Percentiles rank a stretch among this genome's conserved stretches.
phyloP scores from a whole-genome alignment of 1,140 invertebrate species.

The Periplaneta americana region DNA sequence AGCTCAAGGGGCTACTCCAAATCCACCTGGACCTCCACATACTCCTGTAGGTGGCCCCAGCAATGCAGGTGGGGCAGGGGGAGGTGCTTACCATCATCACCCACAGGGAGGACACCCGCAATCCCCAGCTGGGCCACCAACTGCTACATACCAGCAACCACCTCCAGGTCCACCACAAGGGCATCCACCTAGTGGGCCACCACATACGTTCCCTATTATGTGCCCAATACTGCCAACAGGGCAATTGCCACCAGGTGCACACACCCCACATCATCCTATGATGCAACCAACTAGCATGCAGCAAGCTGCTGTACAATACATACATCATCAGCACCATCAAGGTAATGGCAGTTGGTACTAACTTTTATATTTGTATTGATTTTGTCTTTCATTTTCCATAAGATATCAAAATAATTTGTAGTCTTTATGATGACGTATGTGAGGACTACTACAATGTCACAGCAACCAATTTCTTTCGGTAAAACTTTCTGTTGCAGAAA shows the following conservation, averaged over 20 bases:
- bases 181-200: neutral
- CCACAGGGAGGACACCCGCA: conserved; percentile 12
- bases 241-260: conserved; percentile 10
- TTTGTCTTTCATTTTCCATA: no score
- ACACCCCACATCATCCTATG: conserved; percentile 12
- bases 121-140: neutral
- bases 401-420: no score
- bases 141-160: conserved; percentile 4
- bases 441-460: no score
- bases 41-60: conserved; percentile 29
- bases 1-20: conserved; percentile 37
- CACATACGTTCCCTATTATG: conserved; percentile 17
- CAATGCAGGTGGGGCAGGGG: conserved; percentile 31
- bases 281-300: conserved; percentile 8
- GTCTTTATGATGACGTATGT: no score
- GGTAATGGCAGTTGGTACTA: neutral
- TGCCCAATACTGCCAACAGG: conserved; percentile 11
- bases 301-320: conserved; percentile 15
- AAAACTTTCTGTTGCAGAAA: no score
- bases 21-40: conserved; percentile 42
- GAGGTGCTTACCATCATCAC: conserved; percentile 24
- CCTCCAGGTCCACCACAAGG: conserved; percentile 9
- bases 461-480: no score
- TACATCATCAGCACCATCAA: conserved; percentile 15
- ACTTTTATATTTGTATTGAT: neutral